Evolutionary conservation across 2,888 invertebrate genomes (phyloP), one percentile per base, ranked within the genome.

Genomic region (Alviniconcha strummeri): DNA sequence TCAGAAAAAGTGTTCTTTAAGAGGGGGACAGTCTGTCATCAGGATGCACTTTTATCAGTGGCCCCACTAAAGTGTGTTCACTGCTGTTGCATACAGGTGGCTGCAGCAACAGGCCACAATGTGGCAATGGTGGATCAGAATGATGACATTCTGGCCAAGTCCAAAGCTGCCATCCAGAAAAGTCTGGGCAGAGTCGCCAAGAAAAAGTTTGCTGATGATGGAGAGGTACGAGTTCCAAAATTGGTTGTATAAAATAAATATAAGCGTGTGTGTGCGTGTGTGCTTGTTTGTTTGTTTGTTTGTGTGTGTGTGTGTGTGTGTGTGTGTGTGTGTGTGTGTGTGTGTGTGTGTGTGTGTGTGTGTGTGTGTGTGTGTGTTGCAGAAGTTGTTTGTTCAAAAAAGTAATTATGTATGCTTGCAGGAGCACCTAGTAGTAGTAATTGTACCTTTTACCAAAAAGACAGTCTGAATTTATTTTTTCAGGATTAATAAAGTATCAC

Each of bases 61-160:
- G 36, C 36, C 36, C 36, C 36, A 36, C 36, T 36, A 3, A 1
- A 36, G 36, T 36, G 36, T 36, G 36, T 36, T 36, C 36, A 36
- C 36, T 36, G 36, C 36, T 36, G 36, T 36, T 36, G 36, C 36
- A 36, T 36, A 36, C 85, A 97, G 97, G 96, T 97, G 80, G 96
- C 97, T 86, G 97, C 97, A 52, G 96, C 97, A 94, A 96, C 96
- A 67, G 97, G 97, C 36, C 96, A 97, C 91, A 95, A 96, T 92
- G 97, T 98, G 11, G 96, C 96, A 4, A 94, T 98, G 56, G 96
- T 97, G 3, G 98, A 98, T 93, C 94, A 97, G 56, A 96, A 96
- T 87, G 94, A 96, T 0, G 96, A 96, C 69, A 95, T 96, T 8
- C 94, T 97, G 13, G 95, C 95, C 77, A 97, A 97, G 93, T 95